phyloP scores from a whole-genome alignment of 2,113 vertebrate species.

The Alouatta palliata region DNA sequence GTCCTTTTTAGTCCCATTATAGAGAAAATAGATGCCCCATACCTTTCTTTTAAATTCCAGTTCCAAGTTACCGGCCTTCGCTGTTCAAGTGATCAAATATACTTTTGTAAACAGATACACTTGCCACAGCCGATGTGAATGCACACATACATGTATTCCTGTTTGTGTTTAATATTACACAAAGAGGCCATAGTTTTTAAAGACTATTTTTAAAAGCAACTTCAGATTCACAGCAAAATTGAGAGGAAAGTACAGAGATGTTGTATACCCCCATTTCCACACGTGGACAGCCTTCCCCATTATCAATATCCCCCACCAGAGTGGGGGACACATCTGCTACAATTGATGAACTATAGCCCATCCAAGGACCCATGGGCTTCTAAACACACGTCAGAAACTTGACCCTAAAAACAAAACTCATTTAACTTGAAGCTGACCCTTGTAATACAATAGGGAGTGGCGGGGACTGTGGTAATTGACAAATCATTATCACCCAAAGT shows the following conservation, averaged over 20 bases:
- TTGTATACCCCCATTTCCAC: accelerated
- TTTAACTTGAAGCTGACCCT: too few relatives aligned
- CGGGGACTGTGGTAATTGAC: too few relatives aligned
- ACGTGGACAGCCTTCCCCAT: too few relatives aligned
- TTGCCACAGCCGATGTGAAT: accelerated
- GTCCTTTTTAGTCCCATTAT: background rate
- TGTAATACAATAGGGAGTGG: too few relatives aligned
- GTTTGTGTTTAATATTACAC: accelerated
- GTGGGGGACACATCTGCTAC: too few relatives aligned
- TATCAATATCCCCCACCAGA: too few relatives aligned
- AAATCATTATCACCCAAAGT: background rate
- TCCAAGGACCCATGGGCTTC: too few relatives aligned
- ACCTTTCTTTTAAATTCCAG: background rate
- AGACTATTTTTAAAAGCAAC: background rate
- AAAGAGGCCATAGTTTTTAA: background rate
- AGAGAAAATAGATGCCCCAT: background rate
- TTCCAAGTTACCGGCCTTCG: accelerated
- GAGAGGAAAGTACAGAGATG: background rate
- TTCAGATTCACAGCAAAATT: background rate
- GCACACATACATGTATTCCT: accelerated
- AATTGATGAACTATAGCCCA: background rate
- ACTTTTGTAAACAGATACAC: accelerated
- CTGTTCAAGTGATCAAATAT: background rate
- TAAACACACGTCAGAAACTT: too few relatives aligned
- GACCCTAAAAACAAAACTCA: too few relatives aligned